These are phyloP conservation scores for Auanema freiburgensis DNA, from an alignment of 2,888 invertebrate species.

Conservation along the genomic window DNA sequence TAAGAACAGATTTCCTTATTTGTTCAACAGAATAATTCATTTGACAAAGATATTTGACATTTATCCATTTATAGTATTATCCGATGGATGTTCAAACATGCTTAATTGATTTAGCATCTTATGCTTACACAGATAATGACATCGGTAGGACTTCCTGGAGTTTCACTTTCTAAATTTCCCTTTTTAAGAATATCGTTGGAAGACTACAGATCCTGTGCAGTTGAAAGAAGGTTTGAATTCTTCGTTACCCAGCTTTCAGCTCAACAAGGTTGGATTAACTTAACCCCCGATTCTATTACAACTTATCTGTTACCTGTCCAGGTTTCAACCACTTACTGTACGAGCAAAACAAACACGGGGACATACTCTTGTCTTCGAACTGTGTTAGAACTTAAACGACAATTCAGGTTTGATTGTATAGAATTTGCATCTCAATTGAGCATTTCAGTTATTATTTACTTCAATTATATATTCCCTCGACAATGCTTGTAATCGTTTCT, in stretches of 20 bases:
- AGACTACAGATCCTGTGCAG: conserved; percentile 87
- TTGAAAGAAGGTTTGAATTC: conserved; percentile 74
- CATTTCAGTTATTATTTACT: conserved; percentile 87
- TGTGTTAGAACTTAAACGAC: conserved; percentile 90
- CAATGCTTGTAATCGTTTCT: conserved; percentile 67
- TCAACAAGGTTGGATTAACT: conserved; percentile 79
- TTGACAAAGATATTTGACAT: conserved; percentile 1
- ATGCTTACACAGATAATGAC: conserved; percentile 95
- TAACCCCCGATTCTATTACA: no score
- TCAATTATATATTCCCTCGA: conserved; percentile 98
- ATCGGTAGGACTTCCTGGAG: conserved; percentile 73
- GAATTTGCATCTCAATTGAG: conserved; percentile 6
- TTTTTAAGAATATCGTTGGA: conserved; percentile 81
- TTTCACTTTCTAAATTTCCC: no score
- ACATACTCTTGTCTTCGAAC: conserved; percentile 94
- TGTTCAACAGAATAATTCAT: background rate
- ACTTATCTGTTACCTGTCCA: no score
- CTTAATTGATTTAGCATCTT: conserved; percentile 91
- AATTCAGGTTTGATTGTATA: conserved; percentile 77
- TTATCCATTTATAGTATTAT: conserved; percentile 43
- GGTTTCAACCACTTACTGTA: conserved; percentile 81
- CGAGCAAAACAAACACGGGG: conserved; percentile 95
- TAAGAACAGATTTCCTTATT: conserved; percentile 1
- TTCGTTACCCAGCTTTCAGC: conserved; percentile 78
- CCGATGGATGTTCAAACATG: conserved; percentile 93